phyloP scores from a whole-genome alignment of 2,888 invertebrate species.

The Meganola albula region DNA sequence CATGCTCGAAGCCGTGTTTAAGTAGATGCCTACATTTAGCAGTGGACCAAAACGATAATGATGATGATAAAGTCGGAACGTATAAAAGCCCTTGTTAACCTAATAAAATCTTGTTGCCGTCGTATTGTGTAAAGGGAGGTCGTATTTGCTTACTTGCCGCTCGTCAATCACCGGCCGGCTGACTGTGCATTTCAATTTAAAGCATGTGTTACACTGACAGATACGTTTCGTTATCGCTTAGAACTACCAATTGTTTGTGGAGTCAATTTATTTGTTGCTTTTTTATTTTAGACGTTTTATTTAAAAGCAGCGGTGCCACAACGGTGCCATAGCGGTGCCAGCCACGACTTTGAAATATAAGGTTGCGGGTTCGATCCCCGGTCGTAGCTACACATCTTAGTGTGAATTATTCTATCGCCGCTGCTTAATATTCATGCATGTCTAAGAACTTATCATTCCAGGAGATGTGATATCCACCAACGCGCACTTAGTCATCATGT shows the following conservation, averaged over 20 bases:
- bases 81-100: constrained; percentile 8
- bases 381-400: too few species aligned
- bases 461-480: too few species aligned
- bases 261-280: not conserved
- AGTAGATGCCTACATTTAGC: too few species aligned
- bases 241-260: not conserved
- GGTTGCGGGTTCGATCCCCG: too few species aligned
- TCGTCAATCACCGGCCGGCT: constrained; percentile 73
- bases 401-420: too few species aligned
- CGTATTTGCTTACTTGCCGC: constrained; percentile 70
- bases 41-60: too few species aligned
- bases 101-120: constrained; percentile 22
- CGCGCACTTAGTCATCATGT: too few species aligned
- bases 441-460: too few species aligned
- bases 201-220: constrained; percentile 31
- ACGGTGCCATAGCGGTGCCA: not conserved
- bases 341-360: too few species aligned
- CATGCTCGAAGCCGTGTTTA: too few species aligned
- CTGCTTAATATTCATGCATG: too few species aligned
- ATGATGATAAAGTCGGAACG: not conserved
- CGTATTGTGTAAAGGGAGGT: constrained; percentile 45
- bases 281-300: not conserved
- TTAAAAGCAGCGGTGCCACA: not conserved
- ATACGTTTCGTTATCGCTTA: constrained; percentile 23
- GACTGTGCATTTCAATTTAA: constrained; percentile 74